These are phyloP conservation scores for Oryzias dopingdopingensis DNA, from an alignment of 2,797 vertebrate species.

Conservation along the genomic window DNA sequence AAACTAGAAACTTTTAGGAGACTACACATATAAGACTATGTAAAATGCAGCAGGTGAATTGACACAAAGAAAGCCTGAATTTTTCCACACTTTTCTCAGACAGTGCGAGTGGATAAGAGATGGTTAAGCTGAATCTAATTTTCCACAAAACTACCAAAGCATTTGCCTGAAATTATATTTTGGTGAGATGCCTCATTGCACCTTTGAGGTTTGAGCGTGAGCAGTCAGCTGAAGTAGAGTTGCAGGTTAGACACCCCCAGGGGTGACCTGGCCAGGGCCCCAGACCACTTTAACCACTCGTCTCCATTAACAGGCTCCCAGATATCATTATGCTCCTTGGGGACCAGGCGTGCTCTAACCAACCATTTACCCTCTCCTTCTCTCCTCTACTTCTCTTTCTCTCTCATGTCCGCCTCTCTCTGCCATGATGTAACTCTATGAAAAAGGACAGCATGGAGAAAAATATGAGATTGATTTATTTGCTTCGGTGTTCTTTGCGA, in stretches of 20 bases:
- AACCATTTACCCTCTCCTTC: slow-evolving; percentile 68
- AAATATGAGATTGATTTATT: slow-evolving; percentile 87
- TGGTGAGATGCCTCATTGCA: slow-evolving; percentile 35
- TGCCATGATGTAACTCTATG: slow-evolving; percentile 79
- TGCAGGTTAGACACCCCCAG: slow-evolving; percentile 64
- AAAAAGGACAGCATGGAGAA: slow-evolving; percentile 73
- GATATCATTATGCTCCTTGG: slow-evolving; percentile 71
- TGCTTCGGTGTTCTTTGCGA: slow-evolving; percentile 85
- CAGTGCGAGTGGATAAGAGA: no score
- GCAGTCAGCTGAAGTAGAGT: slow-evolving; percentile 47
- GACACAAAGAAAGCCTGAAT: not conserved
- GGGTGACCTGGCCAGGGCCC: slow-evolving; percentile 65
- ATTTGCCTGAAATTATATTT: slow-evolving; percentile 44
- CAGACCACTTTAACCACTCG: slow-evolving; percentile 74
- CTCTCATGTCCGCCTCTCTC: slow-evolving; percentile 51
- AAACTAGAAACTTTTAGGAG: not conserved
- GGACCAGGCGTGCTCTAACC: slow-evolving; percentile 66
- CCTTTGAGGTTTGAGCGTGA: slow-evolving; percentile 32
- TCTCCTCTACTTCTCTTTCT: slow-evolving; percentile 49
- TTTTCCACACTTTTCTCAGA: no score
- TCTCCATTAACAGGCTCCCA: slow-evolving; percentile 73
- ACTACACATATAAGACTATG: not conserved
- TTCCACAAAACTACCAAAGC: slow-evolving; percentile 40
- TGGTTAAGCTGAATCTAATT: slow-evolving; percentile 21
- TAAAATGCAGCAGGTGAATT: slow-evolving; percentile 2